Evolutionary conservation across 2,888 invertebrate genomes (phyloP), one percentile per base, ranked within the genome.

Genomic region (Dryobotodes eremita): DNA sequence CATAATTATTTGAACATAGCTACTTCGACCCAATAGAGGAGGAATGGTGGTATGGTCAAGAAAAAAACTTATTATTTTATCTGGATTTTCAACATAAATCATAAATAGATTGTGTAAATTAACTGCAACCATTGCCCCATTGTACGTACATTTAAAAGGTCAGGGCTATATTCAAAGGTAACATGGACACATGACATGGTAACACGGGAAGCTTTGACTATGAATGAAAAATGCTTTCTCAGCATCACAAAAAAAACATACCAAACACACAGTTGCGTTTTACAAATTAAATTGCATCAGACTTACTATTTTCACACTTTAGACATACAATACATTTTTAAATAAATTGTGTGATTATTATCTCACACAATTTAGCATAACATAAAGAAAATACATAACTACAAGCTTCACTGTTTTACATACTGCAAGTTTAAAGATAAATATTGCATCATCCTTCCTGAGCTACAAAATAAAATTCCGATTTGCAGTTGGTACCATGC

Each of bases 391-490:
- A 62, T 31, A 50, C 10, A 23, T n/a, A 53, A 10, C 0, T 26
- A 57, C 36, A 62, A 17, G 13, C 23, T 66, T 74, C n/a, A 71
- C 26, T 70, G 59, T 46, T 55, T 17, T 46, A 50, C 5, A 31
- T 42, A 66, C n/a, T 68, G 11, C 26, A n/a, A 61, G 31, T 61
- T 61, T 55, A 61, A 42, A 68, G 57, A 73, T 82, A 75, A 75
- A 79, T 71, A 86, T 84, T 84, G 86, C 84, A 84, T 84, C 84
- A 84, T 71, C 69, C 53, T 55, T 15, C 36, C 57, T 20, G 10
- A n/a, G 48, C 57, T 61, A 62, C 4, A 59, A 66, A 75, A 55
- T 17, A 26, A n/a, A 65, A 61, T 46, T 48, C 10, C 0, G 15
- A 36, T 31, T 13, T 0, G 11, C 20, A 57, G 7, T 59, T 36